Evolutionary conservation across 2,888 invertebrate species (phyloP).

Genomic region (Thymelicus acteon): DNA sequence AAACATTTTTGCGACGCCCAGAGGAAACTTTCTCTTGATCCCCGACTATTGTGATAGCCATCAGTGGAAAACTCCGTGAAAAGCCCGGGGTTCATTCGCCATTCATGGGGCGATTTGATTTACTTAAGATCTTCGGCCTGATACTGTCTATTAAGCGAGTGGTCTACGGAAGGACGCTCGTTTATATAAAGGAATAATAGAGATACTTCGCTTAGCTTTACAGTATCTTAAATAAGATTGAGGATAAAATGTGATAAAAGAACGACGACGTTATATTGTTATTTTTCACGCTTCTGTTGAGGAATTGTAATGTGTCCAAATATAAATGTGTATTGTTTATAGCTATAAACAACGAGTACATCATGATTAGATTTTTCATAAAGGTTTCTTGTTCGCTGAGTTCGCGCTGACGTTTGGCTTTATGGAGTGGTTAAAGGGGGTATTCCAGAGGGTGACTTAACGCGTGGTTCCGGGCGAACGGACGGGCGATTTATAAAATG

Average conservation of each 20-base stretch:
- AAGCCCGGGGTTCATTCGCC: slow-evolving; percentile 78
- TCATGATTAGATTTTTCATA: slow-evolving; percentile 36
- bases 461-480: slow-evolving; percentile 80
- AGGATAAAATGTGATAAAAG: slow-evolving; percentile 10
- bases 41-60: slow-evolving; percentile 81
- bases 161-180: slow-evolving; percentile 60
- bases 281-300: neutral
- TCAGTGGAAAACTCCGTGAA: slow-evolving; percentile 77
- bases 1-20: slow-evolving; percentile 76
- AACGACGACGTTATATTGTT: slow-evolving; percentile 1
- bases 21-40: slow-evolving; percentile 80
- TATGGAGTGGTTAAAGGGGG: slow-evolving; percentile 52
- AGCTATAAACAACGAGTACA: neutral
- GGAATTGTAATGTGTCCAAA: no score
- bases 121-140: slow-evolving; percentile 81
- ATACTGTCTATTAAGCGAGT: slow-evolving; percentile 81
- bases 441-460: slow-evolving; percentile 69
- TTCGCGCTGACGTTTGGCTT: slow-evolving; percentile 36
- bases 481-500: slow-evolving; percentile 82
- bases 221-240: slow-evolving; percentile 27
- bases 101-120: slow-evolving; percentile 84
- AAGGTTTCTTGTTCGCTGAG: slow-evolving; percentile 34
- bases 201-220: slow-evolving; percentile 36
- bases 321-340: no score
- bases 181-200: slow-evolving; percentile 68